phyloP scores from a whole-genome alignment of 2,888 invertebrate species.

The Athetis lepigone region DNA sequence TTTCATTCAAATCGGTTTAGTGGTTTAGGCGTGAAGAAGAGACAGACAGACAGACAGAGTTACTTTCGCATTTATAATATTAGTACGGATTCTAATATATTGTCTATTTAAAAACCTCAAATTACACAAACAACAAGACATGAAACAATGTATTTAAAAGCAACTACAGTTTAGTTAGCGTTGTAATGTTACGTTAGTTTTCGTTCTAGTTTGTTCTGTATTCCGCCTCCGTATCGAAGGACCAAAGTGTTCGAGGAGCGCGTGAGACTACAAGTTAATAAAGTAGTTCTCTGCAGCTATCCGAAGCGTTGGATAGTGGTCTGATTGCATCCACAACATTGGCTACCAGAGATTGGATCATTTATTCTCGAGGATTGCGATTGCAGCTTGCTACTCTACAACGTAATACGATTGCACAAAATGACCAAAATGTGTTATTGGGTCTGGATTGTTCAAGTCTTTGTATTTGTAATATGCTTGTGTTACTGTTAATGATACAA shows the following conservation, averaged over 20 bases:
- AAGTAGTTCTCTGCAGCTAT: slow-evolving; percentile 1
- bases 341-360: slow-evolving; percentile 6
- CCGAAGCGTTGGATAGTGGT: not conserved
- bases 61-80: too few species aligned
- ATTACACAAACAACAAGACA: not conserved
- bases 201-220: not conserved
- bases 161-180: not conserved
- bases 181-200: too few species aligned
- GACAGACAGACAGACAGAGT: too few species aligned
- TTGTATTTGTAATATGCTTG: not conserved
- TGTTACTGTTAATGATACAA: not conserved
- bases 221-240: not conserved
- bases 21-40: too few species aligned
- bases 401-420: not conserved
- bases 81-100: too few species aligned
- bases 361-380: slow-evolving; percentile 18
- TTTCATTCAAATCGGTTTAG: too few species aligned
- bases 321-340: slow-evolving; percentile 15
- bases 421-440: not conserved
- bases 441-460: not conserved
- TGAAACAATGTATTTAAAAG: not conserved
- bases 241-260: slow-evolving; percentile 2
- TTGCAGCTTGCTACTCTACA: not conserved
- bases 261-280: slow-evolving; percentile 26
- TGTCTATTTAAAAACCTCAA: not conserved